Evolutionary conservation across 2,888 invertebrate genomes (phyloP).

Genomic region (Eristalis pertinax): DNA sequence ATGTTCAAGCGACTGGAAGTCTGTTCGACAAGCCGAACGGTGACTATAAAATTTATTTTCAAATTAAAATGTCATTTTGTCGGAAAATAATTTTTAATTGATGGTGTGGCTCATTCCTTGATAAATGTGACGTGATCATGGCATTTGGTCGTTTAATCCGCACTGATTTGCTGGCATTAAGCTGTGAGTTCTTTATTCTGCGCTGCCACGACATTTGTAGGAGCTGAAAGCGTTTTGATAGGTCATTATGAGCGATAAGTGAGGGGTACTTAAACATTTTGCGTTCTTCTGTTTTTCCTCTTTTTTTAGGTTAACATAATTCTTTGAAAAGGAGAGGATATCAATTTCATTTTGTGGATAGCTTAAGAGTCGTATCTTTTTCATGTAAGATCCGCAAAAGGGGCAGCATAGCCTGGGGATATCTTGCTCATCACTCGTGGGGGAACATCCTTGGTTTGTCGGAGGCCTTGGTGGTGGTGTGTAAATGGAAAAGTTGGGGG

Average conservation of each 20-base stretch:
- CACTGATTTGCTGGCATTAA: slow-evolving; percentile 67
- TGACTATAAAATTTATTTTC: slow-evolving; percentile 80
- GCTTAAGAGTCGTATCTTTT: too few species aligned
- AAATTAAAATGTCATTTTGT: slow-evolving; percentile 81
- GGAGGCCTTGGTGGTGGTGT: slow-evolving; percentile 9
- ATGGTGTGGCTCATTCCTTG: slow-evolving; percentile 67
- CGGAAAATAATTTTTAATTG: slow-evolving; percentile 73
- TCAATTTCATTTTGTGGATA: background rate
- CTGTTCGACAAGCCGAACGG: slow-evolving; percentile 69
- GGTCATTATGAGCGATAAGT: slow-evolving; percentile 51
- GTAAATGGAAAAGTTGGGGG: slow-evolving; percentile 19
- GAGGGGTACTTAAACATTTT: slow-evolving; percentile 12
- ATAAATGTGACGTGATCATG: slow-evolving; percentile 72
- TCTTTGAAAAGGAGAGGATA: background rate
- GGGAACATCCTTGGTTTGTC: slow-evolving; percentile 20
- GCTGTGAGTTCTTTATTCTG: slow-evolving; percentile 33
- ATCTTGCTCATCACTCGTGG: slow-evolving; percentile 43
- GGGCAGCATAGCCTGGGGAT: slow-evolving; percentile 14
- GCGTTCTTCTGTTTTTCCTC: background rate
- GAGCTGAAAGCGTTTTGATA: slow-evolving; percentile 64
- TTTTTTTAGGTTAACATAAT: background rate
- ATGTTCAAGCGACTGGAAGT: slow-evolving; percentile 65
- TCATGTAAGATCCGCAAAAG: too few species aligned
- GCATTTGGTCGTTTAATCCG: slow-evolving; percentile 70
- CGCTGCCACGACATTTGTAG: slow-evolving; percentile 25